Percentiles rank a stretch among this genome's conserved stretches.
phyloP scores from a whole-genome alignment of 2,797 vertebrate species.

The Sebastes trivittatus region DNA sequence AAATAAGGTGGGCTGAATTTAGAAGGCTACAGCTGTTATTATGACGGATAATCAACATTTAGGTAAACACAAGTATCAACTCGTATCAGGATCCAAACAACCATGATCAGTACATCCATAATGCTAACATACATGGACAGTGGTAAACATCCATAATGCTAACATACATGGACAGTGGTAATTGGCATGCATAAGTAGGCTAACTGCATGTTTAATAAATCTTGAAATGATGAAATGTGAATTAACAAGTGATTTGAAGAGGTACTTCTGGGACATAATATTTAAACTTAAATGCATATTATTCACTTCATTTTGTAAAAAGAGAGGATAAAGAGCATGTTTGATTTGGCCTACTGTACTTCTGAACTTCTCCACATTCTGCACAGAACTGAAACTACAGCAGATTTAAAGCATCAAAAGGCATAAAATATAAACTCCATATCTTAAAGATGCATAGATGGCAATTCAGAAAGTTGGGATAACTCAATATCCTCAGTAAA shows the following conservation, averaged over 20 bases:
- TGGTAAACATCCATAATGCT: background rate
- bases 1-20: background rate
- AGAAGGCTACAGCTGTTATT: background rate
- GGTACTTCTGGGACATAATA: background rate
- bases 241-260: background rate
- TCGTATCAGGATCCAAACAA: background rate
- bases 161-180: background rate
- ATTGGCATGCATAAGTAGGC: background rate
- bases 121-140: too few relatives aligned
- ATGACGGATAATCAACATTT: background rate
- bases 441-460: background rate
- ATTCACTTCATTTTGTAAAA: background rate
- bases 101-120: background rate
- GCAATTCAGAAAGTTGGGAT: background rate
- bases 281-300: background rate
- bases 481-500: background rate
- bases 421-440: background rate
- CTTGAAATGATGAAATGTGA: background rate
- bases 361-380: background rate
- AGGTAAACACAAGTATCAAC: background rate
- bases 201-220: background rate
- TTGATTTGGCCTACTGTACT: background rate
- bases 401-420: conserved; percentile 5
- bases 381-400: background rate
- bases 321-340: background rate